Conservation (phyloP, 1,140 invertebrate species). For the Mycetomoellerius zeteki region DNA sequence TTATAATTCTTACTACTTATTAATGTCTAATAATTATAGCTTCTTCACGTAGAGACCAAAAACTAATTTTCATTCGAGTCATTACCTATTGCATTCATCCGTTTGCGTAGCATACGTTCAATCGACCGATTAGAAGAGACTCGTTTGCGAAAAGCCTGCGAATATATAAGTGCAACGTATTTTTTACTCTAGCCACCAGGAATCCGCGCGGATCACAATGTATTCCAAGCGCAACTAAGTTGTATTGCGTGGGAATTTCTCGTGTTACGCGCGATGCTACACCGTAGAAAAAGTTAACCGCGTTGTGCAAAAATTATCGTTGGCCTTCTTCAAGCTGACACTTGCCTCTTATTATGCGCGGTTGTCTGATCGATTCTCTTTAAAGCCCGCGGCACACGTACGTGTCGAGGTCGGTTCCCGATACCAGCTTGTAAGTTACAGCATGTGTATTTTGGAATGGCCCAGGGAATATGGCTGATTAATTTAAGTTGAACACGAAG, state of each 20-base stretch:
- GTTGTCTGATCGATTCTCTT: slow-evolving; percentile 5
- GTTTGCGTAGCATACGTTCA: not conserved
- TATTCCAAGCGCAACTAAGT: slow-evolving; percentile 14
- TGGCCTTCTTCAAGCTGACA: not conserved
- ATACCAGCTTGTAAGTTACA: slow-evolving; percentile 6
- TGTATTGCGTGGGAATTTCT: slow-evolving; percentile 9
- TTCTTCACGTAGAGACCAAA: no score
- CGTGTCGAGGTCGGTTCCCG: not conserved
- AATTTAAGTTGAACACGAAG: slow-evolving; percentile 12
- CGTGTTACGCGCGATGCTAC: not conserved
- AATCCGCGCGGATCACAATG: slow-evolving; percentile 46
- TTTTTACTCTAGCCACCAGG: not conserved
- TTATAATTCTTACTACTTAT: slow-evolving; percentile 14
- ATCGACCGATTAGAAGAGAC: not conserved
- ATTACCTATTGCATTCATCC: not conserved
- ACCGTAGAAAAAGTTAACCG: not conserved
- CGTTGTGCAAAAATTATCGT: slow-evolving; percentile 17
- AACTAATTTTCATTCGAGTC: slow-evolving; percentile 4
- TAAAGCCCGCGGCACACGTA: not conserved
- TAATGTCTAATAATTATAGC: slow-evolving; percentile 18
- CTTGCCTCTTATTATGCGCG: slow-evolving; percentile 1
- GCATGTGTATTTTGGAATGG: not conserved
- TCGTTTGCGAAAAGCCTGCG: not conserved
- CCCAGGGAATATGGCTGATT: not conserved
- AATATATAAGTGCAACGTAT: not conserved